phyloP scores from a whole-genome alignment of 1,140 invertebrate species.

The Drosophila eugracilis region DNA sequence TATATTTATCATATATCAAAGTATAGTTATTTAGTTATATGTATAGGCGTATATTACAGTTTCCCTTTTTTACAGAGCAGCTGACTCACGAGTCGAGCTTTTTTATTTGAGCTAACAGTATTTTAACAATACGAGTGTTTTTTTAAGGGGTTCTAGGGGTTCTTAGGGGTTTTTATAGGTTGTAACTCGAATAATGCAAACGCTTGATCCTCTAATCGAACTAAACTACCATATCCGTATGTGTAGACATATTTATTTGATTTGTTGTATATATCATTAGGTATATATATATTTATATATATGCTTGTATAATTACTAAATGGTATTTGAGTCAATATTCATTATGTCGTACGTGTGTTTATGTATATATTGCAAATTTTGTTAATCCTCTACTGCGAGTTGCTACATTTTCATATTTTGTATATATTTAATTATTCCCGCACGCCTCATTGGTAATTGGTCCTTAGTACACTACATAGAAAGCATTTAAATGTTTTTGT shows the following conservation, averaged over 20 bases:
- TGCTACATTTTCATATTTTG: conserved; percentile 29
- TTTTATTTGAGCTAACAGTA: conserved; percentile 62
- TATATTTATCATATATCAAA: conserved; percentile 81
- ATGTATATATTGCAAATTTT: conserved; percentile 65
- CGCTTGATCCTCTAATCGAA: conserved; percentile 74
- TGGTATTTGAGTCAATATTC: conserved; percentile 76
- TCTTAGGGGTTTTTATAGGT: conserved; percentile 15
- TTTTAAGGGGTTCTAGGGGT: conserved; percentile 1
- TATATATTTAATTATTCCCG: conserved; percentile 45
- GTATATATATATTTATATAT: conserved; percentile 44
- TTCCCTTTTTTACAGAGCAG: conserved; percentile 63
- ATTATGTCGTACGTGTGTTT: conserved; percentile 46
- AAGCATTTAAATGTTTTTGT: conserved; percentile 66
- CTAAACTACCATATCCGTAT: conserved; percentile 60
- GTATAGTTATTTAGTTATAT: conserved; percentile 70
- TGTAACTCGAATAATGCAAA: conserved; percentile 75
- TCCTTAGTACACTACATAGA: conserved; percentile 82
- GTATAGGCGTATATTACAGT: conserved; percentile 71
- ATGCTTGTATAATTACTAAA: conserved; percentile 75
- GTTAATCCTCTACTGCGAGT: conserved; percentile 46
- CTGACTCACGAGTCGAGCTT: conserved; percentile 25
- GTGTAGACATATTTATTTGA: conserved; percentile 46
- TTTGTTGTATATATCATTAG: conserved; percentile 45
- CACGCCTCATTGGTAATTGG: conserved; percentile 74
- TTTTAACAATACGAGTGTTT: conserved; percentile 48